Base-by-base conservation (phyloP, 2,797 vertebrate species). In the Aeoliscus strigatus region DNA sequence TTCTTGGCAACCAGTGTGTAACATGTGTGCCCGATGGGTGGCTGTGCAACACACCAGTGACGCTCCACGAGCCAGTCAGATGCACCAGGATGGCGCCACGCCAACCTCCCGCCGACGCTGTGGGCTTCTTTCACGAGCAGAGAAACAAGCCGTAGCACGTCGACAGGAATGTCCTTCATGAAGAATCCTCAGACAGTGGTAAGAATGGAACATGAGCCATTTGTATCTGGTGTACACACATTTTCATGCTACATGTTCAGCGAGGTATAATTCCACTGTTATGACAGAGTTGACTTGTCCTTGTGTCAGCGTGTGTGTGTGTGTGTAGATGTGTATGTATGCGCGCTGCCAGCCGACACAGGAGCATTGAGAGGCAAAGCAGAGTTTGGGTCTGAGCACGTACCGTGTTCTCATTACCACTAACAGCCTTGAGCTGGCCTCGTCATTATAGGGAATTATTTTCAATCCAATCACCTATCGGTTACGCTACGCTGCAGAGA, bases 21-120 rank as follows among this genome's bases (percentile, higher is more conserved):
- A 86, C 86, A 87, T 83, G 86, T 86, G 87, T 84, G 75, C 73
- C 57, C 48, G 39, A 79, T 74, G 79, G 82, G 85, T 68, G 82
- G 76, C 52, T 56, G n/a, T 34, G 59, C 47, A 5, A 73, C 63
- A 75, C 74, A 71, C 66, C 62, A 38, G 51, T 49, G 41, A 28
- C 40, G 51, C 14, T 23, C 27, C 38, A 41, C 33, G 70, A 81
- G 86, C 82, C 84, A 86, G 81, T 69, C 75, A 73, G 66, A 50
- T 54, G 66, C 68, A 72, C 59, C 61, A 71, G 47, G 59, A 71
- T 62, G 63, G 67, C 75, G 72, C 66, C 47, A 15, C 57, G 78
- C 82, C 82, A 79, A 70, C 71, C 63, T 77, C 54, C 45, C 74
- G 62, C 77, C 67, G 78, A 61, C 66, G 2, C 74, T 49, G 39